Evolutionary conservation across 2,888 invertebrate genomes (phyloP).

Genomic region (Oscheius sp.): DNA sequence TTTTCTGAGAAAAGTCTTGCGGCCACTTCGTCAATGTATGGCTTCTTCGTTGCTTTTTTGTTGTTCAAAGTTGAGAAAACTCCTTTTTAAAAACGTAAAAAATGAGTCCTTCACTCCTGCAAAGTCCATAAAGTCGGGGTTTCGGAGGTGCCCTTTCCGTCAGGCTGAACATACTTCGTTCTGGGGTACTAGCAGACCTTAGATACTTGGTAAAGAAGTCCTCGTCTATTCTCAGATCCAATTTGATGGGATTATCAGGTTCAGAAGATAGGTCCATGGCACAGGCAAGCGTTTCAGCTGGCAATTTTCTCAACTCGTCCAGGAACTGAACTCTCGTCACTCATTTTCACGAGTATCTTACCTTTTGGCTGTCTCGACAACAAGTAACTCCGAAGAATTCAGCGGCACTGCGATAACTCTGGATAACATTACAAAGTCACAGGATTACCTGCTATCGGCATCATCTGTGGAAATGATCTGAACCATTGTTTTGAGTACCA

Average conservation of each 20-base stretch:
- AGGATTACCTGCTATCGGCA: conserved; percentile 38
- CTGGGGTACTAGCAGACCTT: not conserved
- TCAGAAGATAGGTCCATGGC: conserved; percentile 22
- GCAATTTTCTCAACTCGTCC: conserved; percentile 8
- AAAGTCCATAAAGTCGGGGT: conserved; percentile 38
- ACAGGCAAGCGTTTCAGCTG: conserved; percentile 13
- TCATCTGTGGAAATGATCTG: conserved; percentile 38
- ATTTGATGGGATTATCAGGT: conserved; percentile 6
- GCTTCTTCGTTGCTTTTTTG: not conserved
- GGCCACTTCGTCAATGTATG: conserved; percentile 8
- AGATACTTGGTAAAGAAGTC: conserved; percentile 44
- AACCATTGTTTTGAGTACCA: not conserved
- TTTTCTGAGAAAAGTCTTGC: conserved; percentile 14
- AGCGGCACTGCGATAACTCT: conserved; percentile 25
- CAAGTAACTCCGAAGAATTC: conserved; percentile 26
- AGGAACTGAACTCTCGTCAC: not conserved
- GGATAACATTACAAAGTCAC: conserved; percentile 15
- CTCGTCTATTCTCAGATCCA: conserved; percentile 39
- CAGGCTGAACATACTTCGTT: conserved; percentile 3
- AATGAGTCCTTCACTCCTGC: conserved; percentile 18
- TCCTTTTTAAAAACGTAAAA: not conserved
- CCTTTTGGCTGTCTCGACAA: conserved; percentile 20
- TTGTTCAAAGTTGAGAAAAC: too few species aligned
- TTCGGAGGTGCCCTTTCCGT: conserved; percentile 49
- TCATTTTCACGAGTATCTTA: not conserved